Conservation (phyloP, 1,140 invertebrate species). For the Condylostylus longicornis region DNA sequence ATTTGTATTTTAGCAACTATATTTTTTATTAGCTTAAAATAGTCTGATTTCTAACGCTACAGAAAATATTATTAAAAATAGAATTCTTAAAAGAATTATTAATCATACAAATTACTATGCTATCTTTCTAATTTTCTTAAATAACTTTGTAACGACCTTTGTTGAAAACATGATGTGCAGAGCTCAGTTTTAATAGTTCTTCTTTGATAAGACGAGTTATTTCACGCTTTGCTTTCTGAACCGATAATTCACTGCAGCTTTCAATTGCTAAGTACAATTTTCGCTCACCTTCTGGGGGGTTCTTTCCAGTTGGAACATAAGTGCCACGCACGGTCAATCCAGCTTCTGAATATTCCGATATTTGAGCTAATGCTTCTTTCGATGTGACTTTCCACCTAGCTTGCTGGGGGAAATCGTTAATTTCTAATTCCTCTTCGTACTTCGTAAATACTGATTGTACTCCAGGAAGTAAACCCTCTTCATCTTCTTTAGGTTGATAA, state of each 20-base stretch:
- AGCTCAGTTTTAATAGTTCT: constrained; percentile 82
- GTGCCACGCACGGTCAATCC: constrained; percentile 97
- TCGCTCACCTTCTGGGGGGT: constrained; percentile 82
- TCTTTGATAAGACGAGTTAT: constrained; percentile 96
- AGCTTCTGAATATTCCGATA: constrained; percentile 97
- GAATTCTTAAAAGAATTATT: too few relatives aligned
- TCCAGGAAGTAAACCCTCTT: constrained; percentile 48
- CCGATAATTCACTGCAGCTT: constrained; percentile 89
- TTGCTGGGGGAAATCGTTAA: constrained; percentile 99
- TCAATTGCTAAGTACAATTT: constrained; percentile 98
- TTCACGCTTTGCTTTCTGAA: constrained; percentile 96
- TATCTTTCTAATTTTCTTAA: constrained; percentile 39
- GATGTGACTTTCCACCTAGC: constrained; percentile 97
- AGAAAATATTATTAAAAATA: too few relatives aligned
- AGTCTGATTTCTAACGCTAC: too few relatives aligned
- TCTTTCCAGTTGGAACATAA: constrained; percentile 80
- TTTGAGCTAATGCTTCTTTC: constrained; percentile 94
- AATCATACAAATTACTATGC: too few relatives aligned
- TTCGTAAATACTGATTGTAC: constrained; percentile 67
- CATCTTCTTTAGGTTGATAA: constrained; percentile 81
- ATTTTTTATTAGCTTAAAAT: too few relatives aligned
- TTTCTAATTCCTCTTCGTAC: constrained; percentile 98
- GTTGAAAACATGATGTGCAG: constrained; percentile 72
- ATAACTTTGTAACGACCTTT: constrained; percentile 92
- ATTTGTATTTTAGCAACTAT: too few relatives aligned